A percentile compares a stretch with the other conserved stretches of the same genome.
Evolutionary conservation across 2,888 invertebrate species (phyloP).

Genomic region (Sinhomidia bicolor): DNA sequence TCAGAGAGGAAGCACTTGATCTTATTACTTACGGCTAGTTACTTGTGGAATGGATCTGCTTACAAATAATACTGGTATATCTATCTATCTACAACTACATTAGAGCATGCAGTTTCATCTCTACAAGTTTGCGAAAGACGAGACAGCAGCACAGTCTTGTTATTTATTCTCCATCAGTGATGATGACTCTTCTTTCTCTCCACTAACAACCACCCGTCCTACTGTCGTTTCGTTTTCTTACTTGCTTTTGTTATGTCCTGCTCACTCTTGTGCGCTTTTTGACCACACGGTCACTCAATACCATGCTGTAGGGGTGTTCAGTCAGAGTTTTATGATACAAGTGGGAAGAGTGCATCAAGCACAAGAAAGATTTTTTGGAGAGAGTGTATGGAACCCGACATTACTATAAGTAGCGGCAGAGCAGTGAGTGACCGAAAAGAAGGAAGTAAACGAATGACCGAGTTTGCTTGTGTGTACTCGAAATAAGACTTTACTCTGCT

Average conservation of each 20-base stretch:
- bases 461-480: conserved; percentile 61
- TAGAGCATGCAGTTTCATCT: too few species aligned
- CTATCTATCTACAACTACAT: too few species aligned
- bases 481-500: conserved; percentile 59
- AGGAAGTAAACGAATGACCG: conserved; percentile 59
- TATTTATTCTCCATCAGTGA: conserved; percentile 44
- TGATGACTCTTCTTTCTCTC: conserved; percentile 50
- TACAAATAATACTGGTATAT: background rate
- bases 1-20: conserved; percentile 22
- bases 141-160: conserved; percentile 59
- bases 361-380: conserved; percentile 1
- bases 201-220: too few species aligned
- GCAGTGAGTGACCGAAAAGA: conserved; percentile 13
- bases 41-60: background rate
- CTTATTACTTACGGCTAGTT: conserved; percentile 50
- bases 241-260: background rate
- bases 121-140: too few species aligned
- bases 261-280: background rate
- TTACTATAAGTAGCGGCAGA: background rate
- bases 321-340: too few species aligned
- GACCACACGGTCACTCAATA: background rate
- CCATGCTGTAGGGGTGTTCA: background rate
- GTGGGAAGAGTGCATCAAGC: conserved; percentile 9
- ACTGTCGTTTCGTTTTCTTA: background rate
- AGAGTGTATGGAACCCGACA: conserved; percentile 44